These are phyloP conservation scores for Pteronotus mesoamericanus DNA, from an alignment of 2,797 vertebrate genomes.

Conservation along the genomic window DNA sequence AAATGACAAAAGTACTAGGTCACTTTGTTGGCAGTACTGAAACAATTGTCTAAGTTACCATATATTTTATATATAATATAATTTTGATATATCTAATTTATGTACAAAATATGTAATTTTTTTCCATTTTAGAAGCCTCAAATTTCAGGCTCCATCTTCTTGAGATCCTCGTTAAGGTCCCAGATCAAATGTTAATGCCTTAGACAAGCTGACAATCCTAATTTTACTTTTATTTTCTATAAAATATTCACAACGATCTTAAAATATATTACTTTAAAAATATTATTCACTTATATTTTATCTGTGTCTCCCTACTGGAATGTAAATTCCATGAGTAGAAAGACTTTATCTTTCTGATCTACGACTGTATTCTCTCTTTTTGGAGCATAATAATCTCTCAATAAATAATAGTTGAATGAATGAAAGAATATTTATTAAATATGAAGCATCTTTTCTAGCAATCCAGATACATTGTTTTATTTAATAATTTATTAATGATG, in stretches of 20 bases:
- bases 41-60: neutral
- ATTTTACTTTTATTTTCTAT: neutral
- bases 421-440: neutral
- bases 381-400: neutral
- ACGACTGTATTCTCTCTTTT: neutral
- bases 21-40: neutral
- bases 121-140: neutral
- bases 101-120: no score
- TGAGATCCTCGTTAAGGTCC: neutral
- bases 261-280: neutral
- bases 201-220: neutral
- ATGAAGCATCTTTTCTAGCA: neutral
- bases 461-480: neutral
- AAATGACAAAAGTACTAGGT: neutral
- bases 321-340: neutral
- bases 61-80: neutral
- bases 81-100: neutral
- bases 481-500: neutral
- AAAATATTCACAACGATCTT: neutral
- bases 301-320: neutral
- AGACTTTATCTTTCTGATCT: neutral
- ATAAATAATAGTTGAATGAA: neutral
- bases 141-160: neutral
- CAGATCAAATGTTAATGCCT: neutral
- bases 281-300: neutral